Evolutionary conservation across 2,888 invertebrate genomes (phyloP).

Genomic region (Teleogryllus oceanicus): DNA sequence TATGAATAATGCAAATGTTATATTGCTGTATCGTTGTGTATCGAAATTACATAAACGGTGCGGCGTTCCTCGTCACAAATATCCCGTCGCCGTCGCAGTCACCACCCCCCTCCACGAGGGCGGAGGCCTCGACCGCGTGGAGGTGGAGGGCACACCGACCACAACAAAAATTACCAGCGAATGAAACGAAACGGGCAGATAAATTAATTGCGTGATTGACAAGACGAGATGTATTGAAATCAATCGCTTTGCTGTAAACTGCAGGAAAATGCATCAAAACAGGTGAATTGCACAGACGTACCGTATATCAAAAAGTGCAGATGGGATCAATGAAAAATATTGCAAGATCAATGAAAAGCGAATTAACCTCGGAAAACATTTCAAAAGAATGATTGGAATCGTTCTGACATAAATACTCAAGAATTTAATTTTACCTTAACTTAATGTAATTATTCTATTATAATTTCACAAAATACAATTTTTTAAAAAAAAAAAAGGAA

Average conservation of each 20-base stretch:
- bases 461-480: too few relatives aligned
- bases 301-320: too few relatives aligned
- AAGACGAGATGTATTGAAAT: neutral
- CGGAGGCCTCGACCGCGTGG: neutral
- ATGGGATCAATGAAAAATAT: too few relatives aligned
- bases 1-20: slow-evolving; percentile 18
- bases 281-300: too few relatives aligned
- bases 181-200: neutral
- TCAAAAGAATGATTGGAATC: too few relatives aligned
- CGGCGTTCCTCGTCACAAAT: neutral
- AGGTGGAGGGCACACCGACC: neutral
- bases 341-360: too few relatives aligned
- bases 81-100: neutral
- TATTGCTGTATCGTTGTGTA: slow-evolving; percentile 18
- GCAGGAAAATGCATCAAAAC: too few relatives aligned
- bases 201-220: slow-evolving; percentile 10
- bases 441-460: too few relatives aligned
- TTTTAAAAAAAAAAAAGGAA: too few relatives aligned
- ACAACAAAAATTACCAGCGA: neutral
- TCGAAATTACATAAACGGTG: slow-evolving; percentile 10
- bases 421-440: too few relatives aligned
- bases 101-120: neutral
- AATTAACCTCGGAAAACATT: too few relatives aligned
- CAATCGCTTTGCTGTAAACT: neutral
- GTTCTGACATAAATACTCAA: too few relatives aligned